Base-by-base conservation (phyloP, 2,888 invertebrate species). In the Lycia hirtaria region DNA sequence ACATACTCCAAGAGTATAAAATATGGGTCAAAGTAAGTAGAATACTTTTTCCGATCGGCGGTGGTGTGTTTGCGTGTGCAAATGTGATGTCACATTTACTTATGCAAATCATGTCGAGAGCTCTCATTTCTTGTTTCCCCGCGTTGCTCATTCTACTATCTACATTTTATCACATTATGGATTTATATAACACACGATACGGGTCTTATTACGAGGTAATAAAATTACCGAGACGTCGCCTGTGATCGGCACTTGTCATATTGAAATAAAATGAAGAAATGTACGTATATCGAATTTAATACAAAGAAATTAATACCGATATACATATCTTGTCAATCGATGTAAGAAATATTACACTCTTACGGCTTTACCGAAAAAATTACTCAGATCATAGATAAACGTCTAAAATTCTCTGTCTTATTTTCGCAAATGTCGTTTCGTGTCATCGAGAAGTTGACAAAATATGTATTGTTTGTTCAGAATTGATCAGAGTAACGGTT, bases 1-100 rank as follows among this genome's bases (percentile, higher is more conserved):
- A n/a, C n/a, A n/a, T n/a, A n/a, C n/a, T n/a, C n/a, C n/a, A 7
- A 19, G 17, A 1, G n/a, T 14, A 5, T 40, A 40, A 26, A 28
- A 17, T 15, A 17, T 26, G 28, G 15, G 15, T 15, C 9, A 4
- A 41, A 30, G 32, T 22, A 14, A 9, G 20, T 30, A 22, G 4
- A 22, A 19, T 28, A 30, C 24, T 2, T 12, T 20, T n/a, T 52
- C 26, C n/a, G 26, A 53, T 45, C 15, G 7, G 40, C 38, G 30
- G 40, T 40, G 38, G 32, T 50, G 51, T 50, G 56, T 38, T 45
- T 40, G 55, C 54, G 48, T 54, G 40, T 22, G 17, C 17, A 44
- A 30, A 44, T 49, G 56, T 40, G 45, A 47, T 40, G 56, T 56
- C 51, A 56, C 49, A 56, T 44, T 54, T 49, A 44, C 45, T 50